Conservation (phyloP, 2,888 invertebrate genomes). For the Hecatera dysodea region DNA sequence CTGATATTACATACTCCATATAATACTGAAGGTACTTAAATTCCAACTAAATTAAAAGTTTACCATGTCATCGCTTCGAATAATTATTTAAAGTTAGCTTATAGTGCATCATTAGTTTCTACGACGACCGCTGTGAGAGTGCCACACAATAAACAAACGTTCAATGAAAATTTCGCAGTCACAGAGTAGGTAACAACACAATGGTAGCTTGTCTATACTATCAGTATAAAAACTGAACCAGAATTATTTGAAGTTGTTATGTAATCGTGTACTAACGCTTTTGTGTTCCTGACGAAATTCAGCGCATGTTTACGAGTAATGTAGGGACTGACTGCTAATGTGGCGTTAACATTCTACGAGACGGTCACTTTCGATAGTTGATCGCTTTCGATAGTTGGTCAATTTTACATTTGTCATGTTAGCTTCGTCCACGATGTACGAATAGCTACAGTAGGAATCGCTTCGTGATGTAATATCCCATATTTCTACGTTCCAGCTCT, state of each 20-base stretch:
- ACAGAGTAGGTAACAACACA: slow-evolving; percentile 43
- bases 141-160: slow-evolving; percentile 56
- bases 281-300: slow-evolving; percentile 49
- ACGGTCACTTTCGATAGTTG: slow-evolving; percentile 10
- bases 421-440: background rate
- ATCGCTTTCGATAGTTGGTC: background rate
- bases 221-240: slow-evolving; percentile 42
- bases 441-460: background rate
- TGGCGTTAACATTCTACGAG: slow-evolving; percentile 2
- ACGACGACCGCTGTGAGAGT: slow-evolving; percentile 53
- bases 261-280: slow-evolving; percentile 51
- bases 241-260: slow-evolving; percentile 44
- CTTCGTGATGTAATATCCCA: background rate
- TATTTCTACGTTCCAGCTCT: no score
- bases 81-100: slow-evolving; percentile 6
- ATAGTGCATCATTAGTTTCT: slow-evolving; percentile 47
- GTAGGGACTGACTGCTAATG: slow-evolving; percentile 14
- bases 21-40: no score
- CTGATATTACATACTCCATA: no score
- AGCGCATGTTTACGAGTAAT: slow-evolving; percentile 28
- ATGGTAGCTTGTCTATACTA: slow-evolving; percentile 32
- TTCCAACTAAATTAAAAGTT: no score
- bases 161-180: slow-evolving; percentile 62
- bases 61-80: background rate
- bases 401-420: background rate